phyloP scores from a whole-genome alignment of 1,140 invertebrate genomes.

The Lucilia sericata region DNA sequence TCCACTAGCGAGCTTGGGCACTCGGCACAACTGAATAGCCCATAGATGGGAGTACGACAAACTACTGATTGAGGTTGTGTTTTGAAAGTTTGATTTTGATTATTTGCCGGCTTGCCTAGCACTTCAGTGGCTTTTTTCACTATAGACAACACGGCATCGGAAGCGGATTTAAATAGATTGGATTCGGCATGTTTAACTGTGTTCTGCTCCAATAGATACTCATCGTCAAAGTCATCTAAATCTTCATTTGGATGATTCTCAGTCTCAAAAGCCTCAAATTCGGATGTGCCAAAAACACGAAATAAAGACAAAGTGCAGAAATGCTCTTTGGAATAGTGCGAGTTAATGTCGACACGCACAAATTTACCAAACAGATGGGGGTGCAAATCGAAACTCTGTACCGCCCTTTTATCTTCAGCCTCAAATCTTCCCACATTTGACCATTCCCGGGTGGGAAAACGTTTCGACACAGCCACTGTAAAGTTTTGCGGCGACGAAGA shows the following conservation, averaged over 20 bases:
- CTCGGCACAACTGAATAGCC: conserved; percentile 53
- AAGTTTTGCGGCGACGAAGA: conserved; percentile 96
- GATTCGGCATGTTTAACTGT: conserved; percentile 68
- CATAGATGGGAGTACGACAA: conserved; percentile 56
- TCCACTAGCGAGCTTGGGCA: conserved; percentile 56
- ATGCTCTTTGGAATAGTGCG: conserved; percentile 95
- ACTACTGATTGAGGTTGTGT: conserved; percentile 54
- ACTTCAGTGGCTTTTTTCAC: conserved; percentile 89
- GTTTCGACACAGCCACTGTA: conserved; percentile 86
- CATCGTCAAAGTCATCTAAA: conserved; percentile 75
- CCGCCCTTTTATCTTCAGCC: conserved; percentile 85
- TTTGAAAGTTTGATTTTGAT: conserved; percentile 40
- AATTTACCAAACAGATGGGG: conserved; percentile 93
- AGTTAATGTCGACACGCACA: conserved; percentile 90
- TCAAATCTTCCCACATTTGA: conserved; percentile 86
- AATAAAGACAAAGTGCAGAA: conserved; percentile 96
- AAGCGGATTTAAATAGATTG: conserved; percentile 86
- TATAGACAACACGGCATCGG: conserved; percentile 87
- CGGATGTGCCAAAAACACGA: conserved; percentile 90
- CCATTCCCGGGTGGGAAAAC: conserved; percentile 94
- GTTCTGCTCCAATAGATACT: conserved; percentile 68
- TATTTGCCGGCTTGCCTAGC: conserved; percentile 74
- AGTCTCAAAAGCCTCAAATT: conserved; percentile 87
- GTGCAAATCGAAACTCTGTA: conserved; percentile 87
- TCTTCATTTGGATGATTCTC: conserved; percentile 78